These are phyloP conservation scores for Drosophila neocordata DNA, from an alignment of 1,140 invertebrate species.

Conservation along the genomic window DNA sequence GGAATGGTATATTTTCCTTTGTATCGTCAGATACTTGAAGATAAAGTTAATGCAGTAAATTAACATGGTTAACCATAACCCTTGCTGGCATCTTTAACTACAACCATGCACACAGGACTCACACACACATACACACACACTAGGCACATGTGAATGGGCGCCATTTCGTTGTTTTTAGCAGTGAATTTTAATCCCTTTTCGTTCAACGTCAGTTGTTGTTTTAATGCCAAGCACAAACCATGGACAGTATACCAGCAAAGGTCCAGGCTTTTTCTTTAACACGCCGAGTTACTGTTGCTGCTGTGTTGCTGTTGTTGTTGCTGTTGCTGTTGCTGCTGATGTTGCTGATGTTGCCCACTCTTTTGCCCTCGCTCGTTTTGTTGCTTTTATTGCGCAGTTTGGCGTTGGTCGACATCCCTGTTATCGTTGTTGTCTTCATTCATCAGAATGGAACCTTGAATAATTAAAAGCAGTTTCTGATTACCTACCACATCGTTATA, in stretches of 20 bases:
- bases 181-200: conserved; percentile 73
- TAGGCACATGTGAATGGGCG: neutral
- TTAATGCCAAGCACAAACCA: conserved; percentile 67
- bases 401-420: conserved; percentile 55
- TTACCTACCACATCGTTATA: conserved; percentile 82
- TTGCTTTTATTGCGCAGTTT: conserved; percentile 75
- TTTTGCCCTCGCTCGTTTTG: conserved; percentile 27
- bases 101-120: conserved; percentile 10
- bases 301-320: conserved; percentile 16
- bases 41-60: neutral
- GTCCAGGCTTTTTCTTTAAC: conserved; percentile 55
- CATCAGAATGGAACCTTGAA: conserved; percentile 82
- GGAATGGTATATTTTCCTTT: neutral
- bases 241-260: conserved; percentile 13
- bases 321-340: neutral
- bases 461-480: conserved; percentile 82
- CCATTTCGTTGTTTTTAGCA: conserved; percentile 52
- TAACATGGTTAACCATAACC: neutral
- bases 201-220: conserved; percentile 51
- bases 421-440: conserved; percentile 77
- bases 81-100: neutral
- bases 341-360: conserved; percentile 10
- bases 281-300: conserved; percentile 26
- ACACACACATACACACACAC: conserved; percentile 6
- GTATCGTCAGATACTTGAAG: no score